phyloP scores from a whole-genome alignment of 2,113 vertebrate species.

The Campylomormyrus tamandua region DNA sequence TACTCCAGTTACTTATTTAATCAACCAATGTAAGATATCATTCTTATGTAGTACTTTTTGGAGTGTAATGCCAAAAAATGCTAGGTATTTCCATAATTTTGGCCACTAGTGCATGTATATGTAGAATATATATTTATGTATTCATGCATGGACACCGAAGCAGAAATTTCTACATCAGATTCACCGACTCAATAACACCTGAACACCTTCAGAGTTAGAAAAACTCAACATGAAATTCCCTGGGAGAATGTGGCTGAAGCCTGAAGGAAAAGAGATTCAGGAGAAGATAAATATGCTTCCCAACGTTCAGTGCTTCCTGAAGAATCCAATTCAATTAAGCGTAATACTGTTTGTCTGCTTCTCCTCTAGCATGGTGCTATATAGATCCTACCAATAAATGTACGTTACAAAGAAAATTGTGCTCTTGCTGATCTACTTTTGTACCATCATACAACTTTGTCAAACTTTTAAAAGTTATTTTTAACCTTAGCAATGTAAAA shows the following conservation, averaged over 20 bases:
- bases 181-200: conserved; percentile 59
- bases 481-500: neutral
- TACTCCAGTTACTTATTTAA: neutral
- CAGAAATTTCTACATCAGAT: conserved; percentile 49
- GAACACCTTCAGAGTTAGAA: conserved; percentile 54
- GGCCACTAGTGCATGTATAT: neutral
- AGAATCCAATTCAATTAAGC: neutral
- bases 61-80: neutral
- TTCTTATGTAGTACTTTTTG: neutral
- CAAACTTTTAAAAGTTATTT: neutral
- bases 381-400: neutral
- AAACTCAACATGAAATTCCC: conserved; percentile 46
- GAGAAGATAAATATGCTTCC: neutral
- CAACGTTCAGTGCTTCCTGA: neutral
- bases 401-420: neutral
- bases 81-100: neutral
- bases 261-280: conserved; percentile 39
- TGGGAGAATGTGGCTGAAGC: conserved; percentile 41
- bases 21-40: neutral
- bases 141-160: neutral
- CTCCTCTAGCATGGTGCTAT: neutral
- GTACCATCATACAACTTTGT: neutral
- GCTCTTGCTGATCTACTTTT: neutral
- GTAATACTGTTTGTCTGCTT: neutral
- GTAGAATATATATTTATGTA: neutral